Conservation (phyloP, 1,140 invertebrate genomes). For the Ruditapes philippinarum region DNA sequence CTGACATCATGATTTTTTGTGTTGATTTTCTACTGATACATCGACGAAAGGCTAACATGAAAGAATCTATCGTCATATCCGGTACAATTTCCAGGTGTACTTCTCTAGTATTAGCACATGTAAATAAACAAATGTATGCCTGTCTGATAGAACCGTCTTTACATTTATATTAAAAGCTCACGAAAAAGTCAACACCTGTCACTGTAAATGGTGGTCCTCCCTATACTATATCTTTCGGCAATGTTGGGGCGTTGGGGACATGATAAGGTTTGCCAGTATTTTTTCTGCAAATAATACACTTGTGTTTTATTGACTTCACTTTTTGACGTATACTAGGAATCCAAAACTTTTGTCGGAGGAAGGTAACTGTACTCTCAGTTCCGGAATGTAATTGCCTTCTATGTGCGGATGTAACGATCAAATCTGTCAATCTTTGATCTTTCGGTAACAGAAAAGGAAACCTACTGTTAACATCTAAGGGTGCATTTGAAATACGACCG, state of each 20-base stretch:
- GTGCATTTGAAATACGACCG: slow-evolving; percentile 40
- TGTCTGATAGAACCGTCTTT: background rate
- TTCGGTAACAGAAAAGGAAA: slow-evolving; percentile 47
- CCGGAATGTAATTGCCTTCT: slow-evolving; percentile 11
- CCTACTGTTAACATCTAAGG: background rate
- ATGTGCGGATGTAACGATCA: slow-evolving; percentile 26
- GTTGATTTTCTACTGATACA: too few relatives aligned
- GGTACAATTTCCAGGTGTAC: slow-evolving; percentile 56
- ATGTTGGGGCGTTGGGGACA: slow-evolving; percentile 37
- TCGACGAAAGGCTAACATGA: background rate
- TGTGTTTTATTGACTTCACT: background rate
- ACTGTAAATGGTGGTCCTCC: slow-evolving; percentile 44
- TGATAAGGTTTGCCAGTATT: slow-evolving; percentile 23
- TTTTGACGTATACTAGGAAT: slow-evolving; percentile 33
- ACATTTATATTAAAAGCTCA: slow-evolving; percentile 11
- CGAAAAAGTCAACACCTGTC: slow-evolving; percentile 62
- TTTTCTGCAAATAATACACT: slow-evolving; percentile 44
- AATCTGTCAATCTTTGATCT: slow-evolving; percentile 29
- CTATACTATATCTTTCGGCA: slow-evolving; percentile 19
- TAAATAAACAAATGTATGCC: slow-evolving; percentile 59
- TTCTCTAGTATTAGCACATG: slow-evolving; percentile 42
- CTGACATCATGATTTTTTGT: too few relatives aligned
- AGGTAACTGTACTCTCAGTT: background rate
- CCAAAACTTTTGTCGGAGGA: slow-evolving; percentile 32
- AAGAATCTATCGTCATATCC: slow-evolving; percentile 44